Base-by-base conservation (phyloP, 1,140 invertebrate species). In the Phymorhynchus buccinoides region DNA sequence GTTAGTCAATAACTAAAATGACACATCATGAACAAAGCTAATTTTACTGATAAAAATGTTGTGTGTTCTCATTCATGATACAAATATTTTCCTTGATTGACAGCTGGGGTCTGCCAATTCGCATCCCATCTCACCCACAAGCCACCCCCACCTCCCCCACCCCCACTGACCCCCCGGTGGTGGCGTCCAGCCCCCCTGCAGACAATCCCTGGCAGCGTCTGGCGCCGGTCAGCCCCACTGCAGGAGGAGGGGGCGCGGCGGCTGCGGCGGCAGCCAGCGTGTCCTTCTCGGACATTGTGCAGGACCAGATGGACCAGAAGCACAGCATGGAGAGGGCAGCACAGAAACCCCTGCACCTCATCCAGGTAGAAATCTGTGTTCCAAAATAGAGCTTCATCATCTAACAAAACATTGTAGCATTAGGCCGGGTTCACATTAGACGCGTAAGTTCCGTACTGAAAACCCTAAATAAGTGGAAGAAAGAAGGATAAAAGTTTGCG, bases 351-450 rank as follows among this genome's bases (percentile, higher is more conserved):
- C 93, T 96, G 16, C 89, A 92, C 85, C 92, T 96, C 42, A 96
- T 96, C 66, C 96, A 95, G 93, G 95, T 95, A n/a, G 44, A 62
- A 16, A 27, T n/a, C n/a, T n/a, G n/a, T n/a, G n/a, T n/a, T n/a
- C n/a, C n/a, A n/a, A n/a, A n/a, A n/a, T n/a, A n/a, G n/a, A n/a
- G n/a, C n/a, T n/a, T n/a, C n/a, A n/a, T n/a, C n/a, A n/a, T n/a
- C n/a, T n/a, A n/a, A n/a, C n/a, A n/a, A n/a, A n/a, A n/a, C n/a
- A n/a, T n/a, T n/a, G n/a, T n/a, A n/a, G n/a, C n/a, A n/a, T n/a
- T n/a, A n/a, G n/a, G n/a, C n/a, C n/a, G n/a, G n/a, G n/a, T n/a
- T n/a, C n/a, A n/a, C n/a, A n/a, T n/a, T n/a, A n/a, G n/a, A n/a
- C n/a, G n/a, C n/a, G n/a, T n/a, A n/a, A n/a, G n/a, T n/a, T n/a